Evolutionary conservation across 1,140 invertebrate species (phyloP).

Genomic region (Augochlora pura): DNA sequence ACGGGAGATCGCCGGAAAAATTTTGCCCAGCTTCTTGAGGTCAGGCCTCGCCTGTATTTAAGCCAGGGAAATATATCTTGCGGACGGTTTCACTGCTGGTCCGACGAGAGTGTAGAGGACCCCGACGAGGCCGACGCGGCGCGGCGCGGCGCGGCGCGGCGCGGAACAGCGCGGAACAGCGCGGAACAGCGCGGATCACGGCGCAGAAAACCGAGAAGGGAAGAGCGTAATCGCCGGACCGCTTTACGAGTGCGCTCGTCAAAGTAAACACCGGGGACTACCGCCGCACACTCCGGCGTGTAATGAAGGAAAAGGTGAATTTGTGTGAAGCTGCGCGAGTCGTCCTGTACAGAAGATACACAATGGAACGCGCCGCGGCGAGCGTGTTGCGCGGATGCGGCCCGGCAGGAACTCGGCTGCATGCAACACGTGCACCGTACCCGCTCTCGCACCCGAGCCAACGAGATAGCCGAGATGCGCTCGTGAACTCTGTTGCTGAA

Average conservation of each 20-base stretch:
- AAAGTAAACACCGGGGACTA: slow-evolving; percentile 69
- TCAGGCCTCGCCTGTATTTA: background rate
- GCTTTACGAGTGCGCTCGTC: slow-evolving; percentile 68
- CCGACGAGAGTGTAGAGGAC: background rate
- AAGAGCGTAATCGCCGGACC: slow-evolving; percentile 53
- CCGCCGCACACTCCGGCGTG: slow-evolving; percentile 34
- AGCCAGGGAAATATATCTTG: background rate
- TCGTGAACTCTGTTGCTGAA: slow-evolving; percentile 21
- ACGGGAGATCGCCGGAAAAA: slow-evolving; percentile 5
- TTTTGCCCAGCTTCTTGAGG: background rate
- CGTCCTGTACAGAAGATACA: slow-evolving; percentile 5
- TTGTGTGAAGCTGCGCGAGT: slow-evolving; percentile 14
- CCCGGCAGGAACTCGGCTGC: background rate
- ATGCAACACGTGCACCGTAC: slow-evolving; percentile 3
- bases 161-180: too few relatives aligned
- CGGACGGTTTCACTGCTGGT: background rate
- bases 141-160: too few relatives aligned
- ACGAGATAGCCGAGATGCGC: slow-evolving; percentile 13
- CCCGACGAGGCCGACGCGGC: too few relatives aligned
- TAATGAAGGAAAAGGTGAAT: slow-evolving; percentile 57
- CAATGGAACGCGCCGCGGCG: slow-evolving; percentile 50
- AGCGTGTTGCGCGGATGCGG: slow-evolving; percentile 22
- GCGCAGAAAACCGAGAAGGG: background rate
- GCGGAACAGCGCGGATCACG: too few relatives aligned
- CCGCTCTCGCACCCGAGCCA: background rate